These are phyloP conservation scores for Meteorus colon DNA, from an alignment of 2,888 invertebrate genomes.

Conservation along the genomic window DNA sequence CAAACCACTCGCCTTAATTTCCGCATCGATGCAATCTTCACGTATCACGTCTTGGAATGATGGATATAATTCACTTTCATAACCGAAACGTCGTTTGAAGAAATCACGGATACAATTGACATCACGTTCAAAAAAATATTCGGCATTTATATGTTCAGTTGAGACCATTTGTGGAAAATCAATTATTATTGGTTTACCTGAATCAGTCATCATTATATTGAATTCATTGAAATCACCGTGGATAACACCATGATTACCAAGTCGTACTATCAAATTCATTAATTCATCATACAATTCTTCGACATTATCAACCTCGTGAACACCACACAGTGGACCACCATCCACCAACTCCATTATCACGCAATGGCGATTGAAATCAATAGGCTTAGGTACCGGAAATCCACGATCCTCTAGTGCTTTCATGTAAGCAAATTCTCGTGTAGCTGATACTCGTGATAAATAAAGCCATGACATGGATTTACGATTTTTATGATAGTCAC, in stretches of 20 bases:
- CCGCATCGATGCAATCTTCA: constrained; percentile 88
- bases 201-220: constrained; percentile 91
- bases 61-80: constrained; percentile 88
- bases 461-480: constrained; percentile 96
- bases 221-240: constrained; percentile 99
- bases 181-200: constrained; percentile 89
- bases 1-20: constrained; percentile 92
- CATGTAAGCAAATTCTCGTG: constrained; percentile 98
- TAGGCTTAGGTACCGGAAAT: constrained; percentile 96
- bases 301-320: constrained; percentile 80
- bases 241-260: constrained; percentile 96
- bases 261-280: constrained; percentile 92
- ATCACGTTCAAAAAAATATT: constrained; percentile 94
- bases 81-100: constrained; percentile 91
- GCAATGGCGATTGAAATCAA: constrained; percentile 96
- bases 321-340: constrained; percentile 84
- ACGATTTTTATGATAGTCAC: constrained; percentile 96
- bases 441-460: constrained; percentile 95
- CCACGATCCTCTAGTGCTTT: constrained; percentile 91
- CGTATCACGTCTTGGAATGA: constrained; percentile 82
- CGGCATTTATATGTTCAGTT: constrained; percentile 92
- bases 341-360: constrained; percentile 95
- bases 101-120: constrained; percentile 93
- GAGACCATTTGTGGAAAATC: constrained; percentile 99
- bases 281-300: constrained; percentile 91